Evolutionary conservation across 2,888 invertebrate genomes (phyloP).

Genomic region (Lissonota sp.): DNA sequence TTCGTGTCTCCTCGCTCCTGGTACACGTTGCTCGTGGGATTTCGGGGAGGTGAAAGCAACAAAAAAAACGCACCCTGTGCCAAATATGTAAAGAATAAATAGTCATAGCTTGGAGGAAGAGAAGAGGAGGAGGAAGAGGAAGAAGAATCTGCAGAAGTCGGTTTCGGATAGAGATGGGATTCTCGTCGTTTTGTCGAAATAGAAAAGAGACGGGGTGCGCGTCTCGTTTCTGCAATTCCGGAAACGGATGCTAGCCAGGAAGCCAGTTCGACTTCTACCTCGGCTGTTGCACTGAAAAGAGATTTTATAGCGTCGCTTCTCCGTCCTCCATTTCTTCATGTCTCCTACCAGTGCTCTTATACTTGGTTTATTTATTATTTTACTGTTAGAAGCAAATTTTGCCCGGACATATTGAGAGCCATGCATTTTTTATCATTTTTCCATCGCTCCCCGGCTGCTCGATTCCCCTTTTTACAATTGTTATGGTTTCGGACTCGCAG

Average conservation of each 20-base stretch:
- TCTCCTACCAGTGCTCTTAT: background rate
- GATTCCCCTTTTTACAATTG: background rate
- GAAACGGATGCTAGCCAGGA: conserved; percentile 47
- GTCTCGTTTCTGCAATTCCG: conserved; percentile 20
- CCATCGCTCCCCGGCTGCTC: background rate
- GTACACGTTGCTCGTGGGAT: conserved; percentile 27
- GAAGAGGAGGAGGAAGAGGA: conserved; percentile 1
- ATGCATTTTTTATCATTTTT: conserved; percentile 15
- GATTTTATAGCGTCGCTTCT: conserved; percentile 45
- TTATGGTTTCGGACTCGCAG: background rate
- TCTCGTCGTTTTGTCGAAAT: background rate
- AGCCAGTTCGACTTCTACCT: conserved; percentile 27
- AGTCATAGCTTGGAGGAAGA: conserved; percentile 2
- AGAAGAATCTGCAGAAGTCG: background rate
- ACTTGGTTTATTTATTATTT: conserved; percentile 40
- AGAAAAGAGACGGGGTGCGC: background rate
- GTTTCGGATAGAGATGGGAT: background rate
- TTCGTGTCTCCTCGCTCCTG: conserved; percentile 28
- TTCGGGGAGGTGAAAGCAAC: conserved; percentile 5
- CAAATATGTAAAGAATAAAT: conserved; percentile 62
- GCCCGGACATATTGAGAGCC: conserved; percentile 37
- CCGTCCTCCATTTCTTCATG: conserved; percentile 4
- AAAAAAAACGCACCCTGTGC: conserved; percentile 38
- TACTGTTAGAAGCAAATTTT: conserved; percentile 39
- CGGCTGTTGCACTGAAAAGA: conserved; percentile 4